Conservation (phyloP, 2,797 vertebrate genomes). For the Clarias pachynema region DNA sequence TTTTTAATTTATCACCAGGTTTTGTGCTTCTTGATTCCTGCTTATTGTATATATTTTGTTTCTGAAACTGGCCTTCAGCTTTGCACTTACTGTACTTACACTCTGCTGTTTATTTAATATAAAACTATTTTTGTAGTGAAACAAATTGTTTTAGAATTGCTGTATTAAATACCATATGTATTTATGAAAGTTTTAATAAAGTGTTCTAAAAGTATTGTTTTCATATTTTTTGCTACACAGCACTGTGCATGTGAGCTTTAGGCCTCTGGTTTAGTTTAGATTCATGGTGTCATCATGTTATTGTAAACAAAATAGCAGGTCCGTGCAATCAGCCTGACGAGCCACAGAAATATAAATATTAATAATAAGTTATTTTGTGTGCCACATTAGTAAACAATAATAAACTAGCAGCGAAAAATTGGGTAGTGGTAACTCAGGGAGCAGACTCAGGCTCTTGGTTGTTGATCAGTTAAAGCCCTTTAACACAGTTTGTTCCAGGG, state of each 20-base stretch:
- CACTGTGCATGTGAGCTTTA: neutral
- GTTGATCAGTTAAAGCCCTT: too few relatives aligned
- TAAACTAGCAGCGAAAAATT: too few relatives aligned
- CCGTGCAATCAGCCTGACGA: neutral
- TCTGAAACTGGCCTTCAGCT: slow-evolving; percentile 14
- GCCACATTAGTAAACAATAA: neutral
- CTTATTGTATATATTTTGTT: neutral
- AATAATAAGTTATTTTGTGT: too few relatives aligned
- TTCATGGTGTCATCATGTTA: neutral
- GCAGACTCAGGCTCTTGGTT: too few relatives aligned
- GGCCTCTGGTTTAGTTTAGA: neutral
- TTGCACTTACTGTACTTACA: slow-evolving; percentile 19
- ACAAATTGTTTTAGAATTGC: neutral
- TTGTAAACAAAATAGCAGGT: neutral
- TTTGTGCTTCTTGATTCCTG: neutral
- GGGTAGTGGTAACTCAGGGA: too few relatives aligned
- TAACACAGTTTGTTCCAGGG: too few relatives aligned
- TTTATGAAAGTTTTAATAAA: slow-evolving; percentile 63
- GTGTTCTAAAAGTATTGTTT: neutral
- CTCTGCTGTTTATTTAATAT: slow-evolving; percentile 33
- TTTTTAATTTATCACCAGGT: neutral
- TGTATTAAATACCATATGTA: slow-evolving; percentile 24
- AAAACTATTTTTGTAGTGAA: slow-evolving; percentile 43
- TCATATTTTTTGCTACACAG: neutral
- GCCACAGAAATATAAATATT: neutral